Conservation (phyloP, 92 coral and sea anemone species). For the Palythoa grandis region DNA sequence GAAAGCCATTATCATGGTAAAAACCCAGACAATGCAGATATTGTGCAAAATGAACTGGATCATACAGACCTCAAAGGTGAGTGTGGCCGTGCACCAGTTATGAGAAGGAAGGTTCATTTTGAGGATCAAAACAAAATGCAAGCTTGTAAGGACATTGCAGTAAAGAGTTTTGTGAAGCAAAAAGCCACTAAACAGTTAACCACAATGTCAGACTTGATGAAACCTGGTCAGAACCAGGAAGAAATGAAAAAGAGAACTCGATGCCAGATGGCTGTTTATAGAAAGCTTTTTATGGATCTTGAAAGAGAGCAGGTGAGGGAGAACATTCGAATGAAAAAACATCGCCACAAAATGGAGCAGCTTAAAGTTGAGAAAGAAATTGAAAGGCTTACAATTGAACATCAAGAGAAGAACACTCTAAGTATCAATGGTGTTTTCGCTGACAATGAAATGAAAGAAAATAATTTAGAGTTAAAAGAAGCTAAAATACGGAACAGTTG, state of each 20-base stretch:
- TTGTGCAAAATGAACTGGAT: background rate
- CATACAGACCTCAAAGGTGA: background rate
- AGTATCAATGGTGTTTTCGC: background rate
- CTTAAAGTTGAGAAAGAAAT: slow-evolving; percentile 93
- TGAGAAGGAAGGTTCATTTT: slow-evolving; percentile 36
- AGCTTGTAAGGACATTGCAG: slow-evolving; percentile 5
- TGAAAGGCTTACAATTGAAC: slow-evolving; percentile 76
- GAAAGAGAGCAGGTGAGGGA: slow-evolving; percentile 97
- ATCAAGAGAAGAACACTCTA: slow-evolving; percentile 45
- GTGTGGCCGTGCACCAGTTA: background rate
- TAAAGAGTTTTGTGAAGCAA: background rate
- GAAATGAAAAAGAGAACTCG: slow-evolving; percentile 71
- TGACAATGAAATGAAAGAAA: slow-evolving; percentile 23
- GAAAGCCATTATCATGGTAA: slow-evolving; percentile 1
- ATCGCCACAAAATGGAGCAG: slow-evolving; percentile 90
- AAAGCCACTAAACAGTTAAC: slow-evolving; percentile 32
- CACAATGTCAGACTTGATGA: slow-evolving; percentile 69
- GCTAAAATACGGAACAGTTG: slow-evolving; percentile 44
- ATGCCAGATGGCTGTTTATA: slow-evolving; percentile 90
- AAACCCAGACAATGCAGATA: background rate
- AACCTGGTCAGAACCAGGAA: slow-evolving; percentile 82
- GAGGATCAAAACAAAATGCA: slow-evolving; percentile 7
- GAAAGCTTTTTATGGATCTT: slow-evolving; percentile 93
- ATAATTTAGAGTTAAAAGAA: slow-evolving; percentile 45
- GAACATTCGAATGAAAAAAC: slow-evolving; percentile 94